Evolutionary conservation across 2,888 invertebrate genomes (phyloP), one percentile per base, ranked within the genome.

Genomic region (Conistra vaccinii): DNA sequence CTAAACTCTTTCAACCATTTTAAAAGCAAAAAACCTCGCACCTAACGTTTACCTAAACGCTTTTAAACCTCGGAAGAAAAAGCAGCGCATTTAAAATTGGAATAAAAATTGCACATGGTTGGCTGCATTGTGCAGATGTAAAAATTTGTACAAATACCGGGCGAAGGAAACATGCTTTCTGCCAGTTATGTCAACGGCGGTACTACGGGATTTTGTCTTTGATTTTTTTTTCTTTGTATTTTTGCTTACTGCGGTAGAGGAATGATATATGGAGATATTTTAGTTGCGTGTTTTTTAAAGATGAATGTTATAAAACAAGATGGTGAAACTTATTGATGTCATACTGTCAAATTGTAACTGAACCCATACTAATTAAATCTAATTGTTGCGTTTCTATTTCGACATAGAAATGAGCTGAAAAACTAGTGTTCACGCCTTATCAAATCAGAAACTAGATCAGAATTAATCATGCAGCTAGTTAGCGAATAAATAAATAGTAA

Each of bases 101-200:
- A 84, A 84, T 85, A 83, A 88, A 87, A 87, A 71, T 76, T 82
- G 62, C 89, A 89, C 91, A 92, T 90, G 92, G 93, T 89, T 89
- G 90, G 85, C 85, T 86, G 91, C 91, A 89, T 91, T 92, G 92
- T 91, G 89, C 87, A 89, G 92, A 91, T 91, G 92, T 91, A 91
- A 92, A 93, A 94, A 94, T 93, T 93, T 93, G 93, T 92, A 90
- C 91, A 89, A 93, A 91, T 90, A 90, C 88, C 88, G 89, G 89
- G 88, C 86, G 81, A 81, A 84, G 89, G 92, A 91, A 92, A 89
- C 88, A 87, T 88, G 90, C 86, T 87, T 87, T 86, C 84, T 83
- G 83, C 76, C 82, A 78, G 81, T 80, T 77, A 75, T 76, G 70
- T 82, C 77, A 68, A 57, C 78, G 58, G 53, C 55, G 69, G 53